A percentile compares a stretch with the other conserved stretches of the same genome.
These are phyloP conservation scores for Rhinella marina DNA, from an alignment of 2,797 vertebrate genomes.

Conservation along the genomic window DNA sequence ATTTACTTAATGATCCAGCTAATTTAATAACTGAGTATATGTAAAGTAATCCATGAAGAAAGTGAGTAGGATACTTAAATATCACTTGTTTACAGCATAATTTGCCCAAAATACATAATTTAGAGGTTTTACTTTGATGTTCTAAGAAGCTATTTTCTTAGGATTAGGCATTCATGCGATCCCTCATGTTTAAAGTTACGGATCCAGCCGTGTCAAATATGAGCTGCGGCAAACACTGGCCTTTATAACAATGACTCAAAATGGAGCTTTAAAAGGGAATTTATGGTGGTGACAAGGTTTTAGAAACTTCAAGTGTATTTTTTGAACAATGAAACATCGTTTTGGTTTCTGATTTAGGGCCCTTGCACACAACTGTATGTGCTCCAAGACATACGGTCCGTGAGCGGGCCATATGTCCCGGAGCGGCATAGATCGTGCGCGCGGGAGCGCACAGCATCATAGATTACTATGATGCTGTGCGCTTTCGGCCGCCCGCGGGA, in stretches of 20 bases:
- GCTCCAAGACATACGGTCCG: too few relatives aligned
- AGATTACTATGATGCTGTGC: too few relatives aligned
- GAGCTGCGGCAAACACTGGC: neutral
- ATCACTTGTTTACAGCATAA: constrained; percentile 7
- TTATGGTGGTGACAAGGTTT: neutral
- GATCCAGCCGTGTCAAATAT: constrained; percentile 1
- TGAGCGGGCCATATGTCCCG: too few relatives aligned
- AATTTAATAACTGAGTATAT: constrained; percentile 27
- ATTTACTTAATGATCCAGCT: constrained; percentile 24
- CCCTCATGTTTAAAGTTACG: neutral
- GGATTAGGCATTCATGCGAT: neutral
- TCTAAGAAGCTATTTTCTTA: neutral
- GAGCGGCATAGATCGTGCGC: too few relatives aligned
- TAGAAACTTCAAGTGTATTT: neutral
- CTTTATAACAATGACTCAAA: neutral
- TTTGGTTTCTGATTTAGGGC: neutral
- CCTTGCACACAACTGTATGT: too few relatives aligned
- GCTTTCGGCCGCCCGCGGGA: too few relatives aligned
- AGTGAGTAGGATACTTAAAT: constrained; percentile 1
- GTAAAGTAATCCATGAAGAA: constrained; percentile 24
- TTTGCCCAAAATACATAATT: neutral
- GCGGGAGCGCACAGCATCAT: too few relatives aligned
- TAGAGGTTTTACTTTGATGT: neutral
- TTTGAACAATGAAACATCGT: neutral
- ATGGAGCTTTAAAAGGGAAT: neutral